These are phyloP conservation scores for Drosophila teissieri DNA, from an alignment of 1,140 invertebrate genomes.

Conservation along the genomic window DNA sequence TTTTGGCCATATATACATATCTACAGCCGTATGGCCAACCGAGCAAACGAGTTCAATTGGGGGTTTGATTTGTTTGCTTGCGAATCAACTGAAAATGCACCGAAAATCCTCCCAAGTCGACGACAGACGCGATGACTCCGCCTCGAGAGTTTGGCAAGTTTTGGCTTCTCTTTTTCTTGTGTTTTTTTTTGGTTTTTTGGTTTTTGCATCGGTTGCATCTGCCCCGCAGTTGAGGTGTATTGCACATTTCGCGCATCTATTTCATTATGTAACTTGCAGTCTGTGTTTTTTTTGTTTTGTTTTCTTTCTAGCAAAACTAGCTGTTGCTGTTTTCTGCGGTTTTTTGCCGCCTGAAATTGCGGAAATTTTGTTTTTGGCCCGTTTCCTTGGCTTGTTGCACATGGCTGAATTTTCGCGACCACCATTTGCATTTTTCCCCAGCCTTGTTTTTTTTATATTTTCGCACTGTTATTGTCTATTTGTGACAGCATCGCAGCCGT, in stretches of 20 bases:
- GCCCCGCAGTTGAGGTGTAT: slow-evolving; percentile 54
- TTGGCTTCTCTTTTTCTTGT: slow-evolving; percentile 16
- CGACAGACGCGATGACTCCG: slow-evolving; percentile 33
- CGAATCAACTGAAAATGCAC: slow-evolving; percentile 32
- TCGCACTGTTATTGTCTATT: slow-evolving; percentile 64
- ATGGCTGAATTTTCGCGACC: slow-evolving; percentile 67
- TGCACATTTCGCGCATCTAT: slow-evolving; percentile 80
- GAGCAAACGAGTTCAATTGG: slow-evolving; percentile 71
- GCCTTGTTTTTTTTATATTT: slow-evolving; percentile 32
- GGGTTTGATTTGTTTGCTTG: slow-evolving; percentile 52
- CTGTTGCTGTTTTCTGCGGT: slow-evolving; percentile 45
- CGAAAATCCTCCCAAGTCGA: slow-evolving; percentile 10
- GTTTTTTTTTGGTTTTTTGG: too few species aligned
- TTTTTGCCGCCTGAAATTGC: slow-evolving; percentile 71
- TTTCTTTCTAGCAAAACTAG: slow-evolving; percentile 41
- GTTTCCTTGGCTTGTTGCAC: slow-evolving; percentile 66
- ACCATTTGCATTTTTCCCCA: slow-evolving; percentile 68
- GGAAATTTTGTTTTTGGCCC: slow-evolving; percentile 63
- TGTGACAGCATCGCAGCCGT: slow-evolving; percentile 39
- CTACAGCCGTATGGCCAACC: slow-evolving; percentile 11
- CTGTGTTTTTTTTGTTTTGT: slow-evolving; percentile 26
- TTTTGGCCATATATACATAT: slow-evolving; percentile 19
- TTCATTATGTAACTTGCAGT: slow-evolving; percentile 77
- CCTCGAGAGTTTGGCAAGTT: slow-evolving; percentile 68
- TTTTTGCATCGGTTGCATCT: slow-evolving; percentile 63